Evolutionary conservation across 2,888 invertebrate species (phyloP), one percentile per base, ranked within the genome.

Genomic region (Stictocephala bisonia): DNA sequence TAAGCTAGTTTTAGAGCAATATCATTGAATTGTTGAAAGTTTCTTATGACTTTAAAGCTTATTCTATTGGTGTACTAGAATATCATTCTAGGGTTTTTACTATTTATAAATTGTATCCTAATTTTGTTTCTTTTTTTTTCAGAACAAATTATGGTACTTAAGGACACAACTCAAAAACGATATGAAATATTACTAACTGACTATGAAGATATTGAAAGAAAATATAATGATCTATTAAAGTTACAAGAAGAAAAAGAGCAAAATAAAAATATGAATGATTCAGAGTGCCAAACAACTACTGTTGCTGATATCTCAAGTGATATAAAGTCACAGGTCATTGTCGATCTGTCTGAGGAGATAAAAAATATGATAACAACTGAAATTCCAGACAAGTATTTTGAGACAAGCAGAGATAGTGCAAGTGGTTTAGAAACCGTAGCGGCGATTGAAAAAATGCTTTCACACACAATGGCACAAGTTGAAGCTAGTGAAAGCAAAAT

Each of bases 181-280:
- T 84, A 89, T 71, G 84, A 84, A 69, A 85, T 85, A 72, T 83
- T 89, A 48, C 87, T 86, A 82, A 83, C 83, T 29, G 88, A 88
- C 75, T 88, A 88, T 80, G 87, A 86, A 73, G 67, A 66, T 77
- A 83, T 78, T 4, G 83, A 84, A 75, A 79, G 80, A 7, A 83
- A 84, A 67, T 82, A 81, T 76, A 83, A 83, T 70, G 81, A 84
- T 67, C 80, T 85, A 22, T 53, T 80, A n/a, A 73, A 64, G 29
- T 27, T 60, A 22, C 53, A 58, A 20, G 53, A 18, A 26, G 71
- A 72, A 69, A 64, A 66, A 15, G n/a, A 53, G 48, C 72, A 74
- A 56, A 66, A 51, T 58, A 31, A 44, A 3, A 26, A 18, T 20
- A 9, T 40, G 13, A 29, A 22, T 9, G 51, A 35, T n/a, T 15